These are phyloP conservation scores for Cryptocephalus primarius DNA, from an alignment of 2,888 invertebrate species.

Conservation along the genomic window DNA sequence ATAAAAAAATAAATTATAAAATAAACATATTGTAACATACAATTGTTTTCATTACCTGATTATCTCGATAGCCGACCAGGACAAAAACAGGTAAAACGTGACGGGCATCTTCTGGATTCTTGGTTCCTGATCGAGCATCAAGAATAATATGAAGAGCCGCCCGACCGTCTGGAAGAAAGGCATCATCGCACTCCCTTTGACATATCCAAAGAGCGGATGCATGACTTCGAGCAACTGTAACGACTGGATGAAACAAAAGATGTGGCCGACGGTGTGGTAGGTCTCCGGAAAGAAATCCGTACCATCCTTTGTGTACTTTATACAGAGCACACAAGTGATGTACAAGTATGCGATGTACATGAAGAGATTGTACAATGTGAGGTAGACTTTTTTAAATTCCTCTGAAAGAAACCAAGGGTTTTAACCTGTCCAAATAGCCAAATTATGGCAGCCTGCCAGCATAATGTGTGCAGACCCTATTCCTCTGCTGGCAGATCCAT, in stretches of 20 bases:
- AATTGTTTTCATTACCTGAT: constrained; percentile 49
- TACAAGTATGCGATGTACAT: constrained; percentile 82
- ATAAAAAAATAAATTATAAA: constrained; percentile 1
- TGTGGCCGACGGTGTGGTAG: constrained; percentile 62
- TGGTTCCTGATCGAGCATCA: constrained; percentile 73
- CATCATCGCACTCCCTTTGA: constrained; percentile 61
- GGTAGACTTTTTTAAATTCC: constrained; percentile 70
- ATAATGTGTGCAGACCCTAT: no score
- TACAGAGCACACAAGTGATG: constrained; percentile 57
- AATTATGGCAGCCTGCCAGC: no score
- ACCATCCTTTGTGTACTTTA: constrained; percentile 67
- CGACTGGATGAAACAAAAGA: constrained; percentile 71
- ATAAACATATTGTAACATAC: no score
- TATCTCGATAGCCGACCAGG: constrained; percentile 76
- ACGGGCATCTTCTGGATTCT: constrained; percentile 80
- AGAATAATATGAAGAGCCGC: constrained; percentile 57
- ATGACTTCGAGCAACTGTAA: constrained; percentile 41
- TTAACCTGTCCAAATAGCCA: no score
- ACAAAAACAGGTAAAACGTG: constrained; percentile 75
- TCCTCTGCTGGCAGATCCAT: no score
- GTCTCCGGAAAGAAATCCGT: constrained; percentile 56
- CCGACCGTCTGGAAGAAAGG: constrained; percentile 73
- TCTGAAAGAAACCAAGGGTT: constrained; percentile 39
- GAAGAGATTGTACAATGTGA: constrained; percentile 79
- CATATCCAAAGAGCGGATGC: constrained; percentile 82